Evolutionary conservation across 2,113 vertebrate species (phyloP).

Genomic region (Xiphorhynchus elegans): DNA sequence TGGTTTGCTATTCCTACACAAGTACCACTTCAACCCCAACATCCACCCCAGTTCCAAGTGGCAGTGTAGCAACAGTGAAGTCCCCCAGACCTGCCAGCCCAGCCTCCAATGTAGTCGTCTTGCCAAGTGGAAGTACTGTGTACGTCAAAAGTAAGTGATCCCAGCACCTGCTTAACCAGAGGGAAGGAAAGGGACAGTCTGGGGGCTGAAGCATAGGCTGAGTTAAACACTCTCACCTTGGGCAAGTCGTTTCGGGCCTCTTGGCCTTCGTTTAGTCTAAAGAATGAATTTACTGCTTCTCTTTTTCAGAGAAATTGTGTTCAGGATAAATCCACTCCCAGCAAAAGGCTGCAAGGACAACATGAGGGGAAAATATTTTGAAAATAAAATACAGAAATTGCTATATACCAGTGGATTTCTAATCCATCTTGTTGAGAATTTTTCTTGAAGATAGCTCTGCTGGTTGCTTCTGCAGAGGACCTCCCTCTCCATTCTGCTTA

Average conservation of each 20-base stretch:
- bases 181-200: neutral
- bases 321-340: neutral
- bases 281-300: neutral
- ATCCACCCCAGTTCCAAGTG: conserved; percentile 85
- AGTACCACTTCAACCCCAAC: conserved; percentile 93
- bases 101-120: conserved; percentile 95
- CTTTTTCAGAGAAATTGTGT: neutral
- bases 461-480: neutral
- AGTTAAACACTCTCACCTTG: neutral
- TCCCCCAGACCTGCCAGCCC: conserved; percentile 94
- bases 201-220: neutral
- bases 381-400: neutral
- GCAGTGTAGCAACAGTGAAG: conserved; percentile 85
- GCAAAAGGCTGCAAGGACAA: neutral
- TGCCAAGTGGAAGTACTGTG: conserved; percentile 96
- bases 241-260: neutral
- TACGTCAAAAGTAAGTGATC: conserved; percentile 94
- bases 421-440: neutral
- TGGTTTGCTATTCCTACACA: conserved; percentile 98
- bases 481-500: neutral
- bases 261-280: neutral
- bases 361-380: neutral
- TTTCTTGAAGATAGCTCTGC: neutral
- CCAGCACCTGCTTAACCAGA: conserved; percentile 16
- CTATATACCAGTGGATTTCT: neutral